These are phyloP conservation scores for Scolanthus callimorphus DNA, from an alignment of 92 coral and sea anemone species.

Conservation along the genomic window DNA sequence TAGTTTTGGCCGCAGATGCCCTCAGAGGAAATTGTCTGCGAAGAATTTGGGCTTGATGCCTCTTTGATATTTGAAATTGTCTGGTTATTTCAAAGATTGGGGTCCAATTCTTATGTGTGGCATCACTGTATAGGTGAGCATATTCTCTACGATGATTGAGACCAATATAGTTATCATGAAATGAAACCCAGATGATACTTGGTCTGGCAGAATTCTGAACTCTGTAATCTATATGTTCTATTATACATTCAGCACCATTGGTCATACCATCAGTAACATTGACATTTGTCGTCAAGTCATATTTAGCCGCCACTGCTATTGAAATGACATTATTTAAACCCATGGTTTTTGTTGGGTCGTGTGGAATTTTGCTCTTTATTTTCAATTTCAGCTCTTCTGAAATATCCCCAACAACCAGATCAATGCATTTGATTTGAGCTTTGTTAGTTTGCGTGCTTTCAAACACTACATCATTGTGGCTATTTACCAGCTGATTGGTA, in stretches of 20 bases:
- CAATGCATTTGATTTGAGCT: conserved; percentile 47
- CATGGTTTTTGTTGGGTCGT: conserved; percentile 58
- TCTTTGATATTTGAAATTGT: conserved; percentile 45
- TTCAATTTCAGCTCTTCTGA: conserved; percentile 34
- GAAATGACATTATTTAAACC: conserved; percentile 27
- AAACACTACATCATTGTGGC: conserved; percentile 30
- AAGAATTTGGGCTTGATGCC: conserved; percentile 37
- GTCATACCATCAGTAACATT: conserved; percentile 62
- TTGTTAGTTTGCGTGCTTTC: conserved; percentile 18
- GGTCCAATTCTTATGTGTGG: conserved; percentile 40
- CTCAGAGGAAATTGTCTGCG: conserved; percentile 66
- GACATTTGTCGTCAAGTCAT: conserved; percentile 62
- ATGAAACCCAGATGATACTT: conserved; percentile 67
- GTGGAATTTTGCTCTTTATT: conserved; percentile 46
- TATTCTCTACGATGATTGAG: conserved; percentile 33
- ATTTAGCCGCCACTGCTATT: conserved; percentile 46
- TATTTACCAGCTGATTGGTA: conserved; percentile 38
- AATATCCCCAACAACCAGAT: conserved; percentile 65
- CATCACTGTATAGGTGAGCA: conserved; percentile 30
- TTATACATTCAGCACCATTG: conserved; percentile 66
- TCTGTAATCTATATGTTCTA: conserved; percentile 56
- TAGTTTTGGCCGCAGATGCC: conserved; percentile 72
- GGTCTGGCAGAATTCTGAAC: conserved; percentile 49
- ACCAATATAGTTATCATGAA: conserved; percentile 29
- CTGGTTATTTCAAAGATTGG: conserved; percentile 59